Evolutionary conservation across 2,888 invertebrate species (phyloP), one percentile per base, ranked within the genome.

Genomic region (Hypomecis atomaria): DNA sequence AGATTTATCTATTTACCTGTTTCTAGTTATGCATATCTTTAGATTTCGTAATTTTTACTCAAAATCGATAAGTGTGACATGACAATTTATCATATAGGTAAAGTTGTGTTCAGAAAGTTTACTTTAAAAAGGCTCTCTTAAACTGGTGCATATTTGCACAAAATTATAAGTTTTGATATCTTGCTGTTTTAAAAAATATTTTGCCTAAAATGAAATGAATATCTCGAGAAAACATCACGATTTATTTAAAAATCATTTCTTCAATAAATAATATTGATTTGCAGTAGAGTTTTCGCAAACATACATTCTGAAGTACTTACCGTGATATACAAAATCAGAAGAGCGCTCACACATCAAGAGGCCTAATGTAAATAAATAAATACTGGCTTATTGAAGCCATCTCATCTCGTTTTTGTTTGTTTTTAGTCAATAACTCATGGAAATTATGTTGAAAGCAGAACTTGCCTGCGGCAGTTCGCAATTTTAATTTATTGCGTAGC

Each of bases 21-120:
- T 91, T 91, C 87, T 90, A 90, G 88, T 83, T 89, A 90, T 88
- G 90, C 91, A 91, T 92, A 92, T 92, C 91, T 87, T 79, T 91
- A 91, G 89, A 89, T 86, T 90, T 88, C 85, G 79, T 88, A 86
- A 87, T 83, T 80, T 76, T 75, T 79, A 77, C 72, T 71, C 76
- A 71, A 67, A 57, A 71, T 40, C 11, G 55, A 71, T 78, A 43
- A 43, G n/a, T 7, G n/a, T 49, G 36, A 72, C 77, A 74, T 80
- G 71, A 67, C 67, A 23, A 23, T 23, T n/a, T 23, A 23, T 23
- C 23, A 23, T 23, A 59, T n/a, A n/a, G n/a, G 43, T 57, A 67
- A 47, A n/a, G 5, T 42, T 63, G 56, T 23, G 9, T 38, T 65
- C 55, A 36, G n/a, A 9, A 37, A 40, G 42, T 23, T 42, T 40